phyloP scores from a whole-genome alignment of 2,113 vertebrate genomes.

The Numenius arquata region DNA sequence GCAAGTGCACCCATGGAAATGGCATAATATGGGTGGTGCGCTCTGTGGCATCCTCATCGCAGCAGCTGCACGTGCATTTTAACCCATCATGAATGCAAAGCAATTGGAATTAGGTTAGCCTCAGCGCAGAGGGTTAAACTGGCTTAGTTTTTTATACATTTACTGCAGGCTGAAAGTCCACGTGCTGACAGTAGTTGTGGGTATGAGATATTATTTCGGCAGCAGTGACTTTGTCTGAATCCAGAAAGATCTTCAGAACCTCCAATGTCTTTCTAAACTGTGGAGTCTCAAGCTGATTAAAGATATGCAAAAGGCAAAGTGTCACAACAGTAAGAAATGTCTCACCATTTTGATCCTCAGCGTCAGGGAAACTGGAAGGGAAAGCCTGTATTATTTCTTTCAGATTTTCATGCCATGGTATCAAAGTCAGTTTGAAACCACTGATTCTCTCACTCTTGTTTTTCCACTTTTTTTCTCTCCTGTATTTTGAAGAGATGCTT shows the following conservation, averaged over 20 bases:
- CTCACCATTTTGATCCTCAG: not conserved
- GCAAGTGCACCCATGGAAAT: not conserved
- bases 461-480: not conserved
- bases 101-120: not conserved
- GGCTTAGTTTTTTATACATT: not conserved
- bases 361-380: not conserved
- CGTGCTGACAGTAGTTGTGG: not conserved
- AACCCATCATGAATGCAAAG: not conserved
- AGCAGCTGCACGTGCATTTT: not conserved
- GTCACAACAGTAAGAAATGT: not conserved
- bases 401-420: not conserved
- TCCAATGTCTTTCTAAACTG: not conserved
- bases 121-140: not conserved
- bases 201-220: not conserved
- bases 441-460: not conserved
- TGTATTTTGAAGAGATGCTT: not conserved
- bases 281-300: not conserved
- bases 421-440: not conserved
- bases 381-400: not conserved
- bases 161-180: not conserved
- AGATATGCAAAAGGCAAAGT: not conserved
- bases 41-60: not conserved
- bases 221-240: not conserved
- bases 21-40: not conserved
- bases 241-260: not conserved